Evolutionary conservation across 2,113 vertebrate species (phyloP).

Genomic region (Cyanocitta stelleri): DNA sequence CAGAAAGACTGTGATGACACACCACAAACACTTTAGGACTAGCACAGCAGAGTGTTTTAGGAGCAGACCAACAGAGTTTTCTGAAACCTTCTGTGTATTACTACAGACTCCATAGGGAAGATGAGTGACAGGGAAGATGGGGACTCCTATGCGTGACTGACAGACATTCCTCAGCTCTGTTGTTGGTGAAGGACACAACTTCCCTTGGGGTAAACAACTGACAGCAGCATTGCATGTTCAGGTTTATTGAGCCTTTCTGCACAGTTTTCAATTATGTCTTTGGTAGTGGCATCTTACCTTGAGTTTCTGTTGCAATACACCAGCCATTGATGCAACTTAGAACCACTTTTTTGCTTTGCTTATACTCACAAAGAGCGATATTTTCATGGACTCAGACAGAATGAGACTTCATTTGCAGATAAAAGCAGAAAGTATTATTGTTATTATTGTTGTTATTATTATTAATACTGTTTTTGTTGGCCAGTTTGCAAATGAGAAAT

Average conservation of each 20-base stretch:
- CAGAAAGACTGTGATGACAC: background rate
- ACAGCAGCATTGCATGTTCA: background rate
- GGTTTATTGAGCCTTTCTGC: background rate
- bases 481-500: background rate
- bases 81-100: background rate
- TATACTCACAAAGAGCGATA: background rate
- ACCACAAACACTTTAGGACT: background rate
- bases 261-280: background rate
- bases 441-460: too few species aligned
- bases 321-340: background rate
- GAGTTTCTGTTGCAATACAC: background rate
- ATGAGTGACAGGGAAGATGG: background rate
- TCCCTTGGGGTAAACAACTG: background rate
- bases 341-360: background rate
- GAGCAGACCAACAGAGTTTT: background rate
- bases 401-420: background rate
- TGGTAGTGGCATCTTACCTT: background rate
- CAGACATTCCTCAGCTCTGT: background rate
- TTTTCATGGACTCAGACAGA: background rate
- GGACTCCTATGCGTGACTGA: background rate
- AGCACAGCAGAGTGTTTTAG: background rate
- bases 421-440: background rate
- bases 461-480: background rate
- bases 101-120: background rate
- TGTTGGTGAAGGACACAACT: background rate